Percentiles rank a stretch among this genome's conserved stretches.
These are phyloP conservation scores for Argynnis bischoffii DNA, from an alignment of 2,888 invertebrate species.

Conservation along the genomic window DNA sequence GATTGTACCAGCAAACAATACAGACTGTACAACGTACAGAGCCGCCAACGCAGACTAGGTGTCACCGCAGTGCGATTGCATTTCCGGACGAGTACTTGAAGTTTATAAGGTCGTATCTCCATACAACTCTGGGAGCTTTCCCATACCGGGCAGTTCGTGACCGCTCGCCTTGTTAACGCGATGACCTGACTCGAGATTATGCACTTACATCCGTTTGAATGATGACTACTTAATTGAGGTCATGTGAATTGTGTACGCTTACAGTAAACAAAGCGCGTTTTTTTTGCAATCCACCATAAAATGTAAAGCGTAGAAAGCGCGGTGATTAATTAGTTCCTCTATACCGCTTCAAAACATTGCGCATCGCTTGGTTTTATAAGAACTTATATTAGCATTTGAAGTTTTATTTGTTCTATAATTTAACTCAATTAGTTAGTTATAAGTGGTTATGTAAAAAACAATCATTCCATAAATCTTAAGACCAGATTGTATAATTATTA, in stretches of 20 bases:
- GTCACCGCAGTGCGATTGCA: slow-evolving; percentile 30
- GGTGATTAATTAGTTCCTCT: slow-evolving; percentile 40
- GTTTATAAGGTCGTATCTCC: slow-evolving; percentile 65
- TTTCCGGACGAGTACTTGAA: slow-evolving; percentile 33
- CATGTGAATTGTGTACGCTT: slow-evolving; percentile 59
- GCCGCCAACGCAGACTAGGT: slow-evolving; percentile 31
- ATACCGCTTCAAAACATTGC: slow-evolving; percentile 21
- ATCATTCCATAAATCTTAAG: no score
- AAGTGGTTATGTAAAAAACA: no score
- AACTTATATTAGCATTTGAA: slow-evolving; percentile 16
- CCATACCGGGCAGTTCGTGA: slow-evolving; percentile 79
- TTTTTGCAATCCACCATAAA: slow-evolving; percentile 48
- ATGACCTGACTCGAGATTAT: slow-evolving; percentile 77
- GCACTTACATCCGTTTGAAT: slow-evolving; percentile 77
- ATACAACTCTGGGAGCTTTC: slow-evolving; percentile 78
- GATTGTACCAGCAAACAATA: slow-evolving; percentile 21
- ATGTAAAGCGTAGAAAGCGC: slow-evolving; percentile 41
- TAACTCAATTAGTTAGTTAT: no score
- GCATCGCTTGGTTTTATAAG: slow-evolving; percentile 14
- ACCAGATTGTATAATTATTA: no score
- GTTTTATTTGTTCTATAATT: slow-evolving; percentile 1
- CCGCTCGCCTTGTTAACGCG: slow-evolving; percentile 78
- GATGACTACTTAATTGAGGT: slow-evolving; percentile 78
- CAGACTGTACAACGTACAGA: slow-evolving; percentile 26
- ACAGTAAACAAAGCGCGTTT: slow-evolving; percentile 51